These are phyloP conservation scores for Nebria salina DNA, from an alignment of 2,888 invertebrate species.

Conservation along the genomic window DNA sequence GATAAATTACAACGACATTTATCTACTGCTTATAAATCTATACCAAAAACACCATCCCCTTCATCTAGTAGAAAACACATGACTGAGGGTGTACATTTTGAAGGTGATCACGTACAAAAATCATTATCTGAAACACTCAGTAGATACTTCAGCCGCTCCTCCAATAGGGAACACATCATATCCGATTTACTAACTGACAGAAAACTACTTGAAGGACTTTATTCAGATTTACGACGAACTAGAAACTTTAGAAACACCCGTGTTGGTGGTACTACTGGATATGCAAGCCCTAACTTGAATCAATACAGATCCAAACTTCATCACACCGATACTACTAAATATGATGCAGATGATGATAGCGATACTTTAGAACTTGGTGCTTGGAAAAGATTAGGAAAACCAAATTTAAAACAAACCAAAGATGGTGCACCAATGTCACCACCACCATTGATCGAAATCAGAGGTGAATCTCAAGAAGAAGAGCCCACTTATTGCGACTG, in stretches of 20 bases:
- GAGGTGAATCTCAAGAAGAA: slow-evolving; percentile 68
- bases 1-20: slow-evolving; percentile 71
- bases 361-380: slow-evolving; percentile 53
- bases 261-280: slow-evolving; percentile 49
- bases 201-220: slow-evolving; percentile 76
- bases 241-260: slow-evolving; percentile 66
- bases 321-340: slow-evolving; percentile 52
- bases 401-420: slow-evolving; percentile 26
- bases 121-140: slow-evolving; percentile 73
- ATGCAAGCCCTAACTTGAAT: slow-evolving; percentile 51
- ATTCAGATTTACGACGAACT: slow-evolving; percentile 77
- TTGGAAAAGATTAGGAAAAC: slow-evolving; percentile 49
- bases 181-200: slow-evolving; percentile 78
- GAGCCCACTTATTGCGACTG: slow-evolving; percentile 65
- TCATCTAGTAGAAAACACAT: slow-evolving; percentile 41
- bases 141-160: slow-evolving; percentile 73
- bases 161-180: slow-evolving; percentile 75
- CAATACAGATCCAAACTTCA: slow-evolving; percentile 50
- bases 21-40: slow-evolving; percentile 54
- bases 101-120: slow-evolving; percentile 68
- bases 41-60: slow-evolving; percentile 42
- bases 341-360: slow-evolving; percentile 51
- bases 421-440: slow-evolving; percentile 61
- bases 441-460: slow-evolving; percentile 76
- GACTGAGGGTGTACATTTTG: slow-evolving; percentile 55